phyloP scores from a whole-genome alignment of 2,113 vertebrate genomes.

The Callipepla squamata region DNA sequence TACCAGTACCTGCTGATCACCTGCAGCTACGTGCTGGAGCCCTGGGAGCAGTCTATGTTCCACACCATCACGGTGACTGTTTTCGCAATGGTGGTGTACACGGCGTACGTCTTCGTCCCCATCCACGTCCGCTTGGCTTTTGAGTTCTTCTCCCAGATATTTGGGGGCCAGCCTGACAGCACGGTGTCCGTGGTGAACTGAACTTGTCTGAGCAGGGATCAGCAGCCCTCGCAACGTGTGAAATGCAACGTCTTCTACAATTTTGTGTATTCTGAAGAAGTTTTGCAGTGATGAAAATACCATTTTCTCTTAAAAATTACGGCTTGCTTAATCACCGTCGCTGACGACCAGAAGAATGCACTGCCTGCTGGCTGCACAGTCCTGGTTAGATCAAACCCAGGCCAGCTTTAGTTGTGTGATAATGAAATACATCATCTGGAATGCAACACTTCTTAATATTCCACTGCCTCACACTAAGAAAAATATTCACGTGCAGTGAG shows the following conservation, averaged over 20 bases:
- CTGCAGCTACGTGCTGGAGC: slow-evolving; percentile 94
- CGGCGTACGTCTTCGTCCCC: slow-evolving; percentile 94
- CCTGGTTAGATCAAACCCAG: background rate
- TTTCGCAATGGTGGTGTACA: slow-evolving; percentile 93
- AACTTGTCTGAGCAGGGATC: background rate
- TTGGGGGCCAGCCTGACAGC: slow-evolving; percentile 81
- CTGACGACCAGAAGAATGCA: background rate
- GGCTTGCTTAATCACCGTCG: background rate
- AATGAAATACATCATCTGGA: background rate
- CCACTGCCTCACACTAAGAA: background rate
- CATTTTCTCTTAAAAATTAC: background rate
- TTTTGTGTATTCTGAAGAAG: background rate
- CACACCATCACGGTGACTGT: slow-evolving; percentile 89
- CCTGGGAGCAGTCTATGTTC: slow-evolving; percentile 95
- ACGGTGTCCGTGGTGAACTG: slow-evolving; percentile 81
- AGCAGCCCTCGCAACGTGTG: background rate
- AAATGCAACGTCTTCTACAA: background rate
- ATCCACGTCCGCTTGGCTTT: slow-evolving; percentile 91
- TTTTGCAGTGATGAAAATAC: background rate
- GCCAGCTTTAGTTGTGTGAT: background rate
- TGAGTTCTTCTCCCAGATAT: slow-evolving; percentile 91
- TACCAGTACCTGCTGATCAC: slow-evolving; percentile 97
- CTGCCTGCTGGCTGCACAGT: background rate
- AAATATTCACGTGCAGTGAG: background rate
- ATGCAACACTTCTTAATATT: background rate